phyloP scores from a whole-genome alignment of 2,113 vertebrate species.

The Triplophysa dalaica region DNA sequence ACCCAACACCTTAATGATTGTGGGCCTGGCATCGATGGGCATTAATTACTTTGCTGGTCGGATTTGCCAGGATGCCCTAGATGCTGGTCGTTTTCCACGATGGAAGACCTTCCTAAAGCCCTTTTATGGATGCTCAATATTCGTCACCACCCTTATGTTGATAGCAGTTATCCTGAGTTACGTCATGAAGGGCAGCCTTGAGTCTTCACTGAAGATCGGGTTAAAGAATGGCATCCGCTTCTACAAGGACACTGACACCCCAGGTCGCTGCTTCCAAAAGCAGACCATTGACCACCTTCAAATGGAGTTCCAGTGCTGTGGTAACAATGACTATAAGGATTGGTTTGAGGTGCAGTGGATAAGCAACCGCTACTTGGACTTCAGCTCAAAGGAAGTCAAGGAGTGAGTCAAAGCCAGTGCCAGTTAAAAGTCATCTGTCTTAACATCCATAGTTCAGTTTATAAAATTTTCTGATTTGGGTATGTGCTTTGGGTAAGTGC shows the following conservation, averaged over 20 bases:
- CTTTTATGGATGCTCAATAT: slow-evolving; percentile 68
- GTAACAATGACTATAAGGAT: slow-evolving; percentile 79
- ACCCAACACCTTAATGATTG: slow-evolving; percentile 75
- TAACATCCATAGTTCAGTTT: too few relatives aligned
- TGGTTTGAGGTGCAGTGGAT: slow-evolving; percentile 87
- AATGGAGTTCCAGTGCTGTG: slow-evolving; percentile 82
- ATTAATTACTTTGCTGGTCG: slow-evolving; percentile 76
- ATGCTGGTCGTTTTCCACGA: slow-evolving; percentile 72
- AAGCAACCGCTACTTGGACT: slow-evolving; percentile 83
- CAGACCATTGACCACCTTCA: slow-evolving; percentile 82
- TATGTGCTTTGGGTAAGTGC: too few relatives aligned
- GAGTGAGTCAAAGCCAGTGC: slow-evolving; percentile 69
- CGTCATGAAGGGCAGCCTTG: slow-evolving; percentile 76
- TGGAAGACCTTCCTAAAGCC: slow-evolving; percentile 79
- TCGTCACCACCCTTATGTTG: slow-evolving; percentile 76
- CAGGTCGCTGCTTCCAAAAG: slow-evolving; percentile 82
- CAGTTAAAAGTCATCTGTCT: not conserved
- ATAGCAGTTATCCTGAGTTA: slow-evolving; percentile 76
- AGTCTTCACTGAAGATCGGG: slow-evolving; percentile 76
- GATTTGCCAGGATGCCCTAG: slow-evolving; percentile 78
- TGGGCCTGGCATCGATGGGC: slow-evolving; percentile 78
- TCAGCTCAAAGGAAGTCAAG: slow-evolving; percentile 80
- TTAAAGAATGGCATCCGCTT: slow-evolving; percentile 79
- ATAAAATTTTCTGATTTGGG: too few relatives aligned
- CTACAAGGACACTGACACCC: slow-evolving; percentile 84